Conservation (phyloP, 2,113 vertebrate species). For the Lucifuga dentata region DNA sequence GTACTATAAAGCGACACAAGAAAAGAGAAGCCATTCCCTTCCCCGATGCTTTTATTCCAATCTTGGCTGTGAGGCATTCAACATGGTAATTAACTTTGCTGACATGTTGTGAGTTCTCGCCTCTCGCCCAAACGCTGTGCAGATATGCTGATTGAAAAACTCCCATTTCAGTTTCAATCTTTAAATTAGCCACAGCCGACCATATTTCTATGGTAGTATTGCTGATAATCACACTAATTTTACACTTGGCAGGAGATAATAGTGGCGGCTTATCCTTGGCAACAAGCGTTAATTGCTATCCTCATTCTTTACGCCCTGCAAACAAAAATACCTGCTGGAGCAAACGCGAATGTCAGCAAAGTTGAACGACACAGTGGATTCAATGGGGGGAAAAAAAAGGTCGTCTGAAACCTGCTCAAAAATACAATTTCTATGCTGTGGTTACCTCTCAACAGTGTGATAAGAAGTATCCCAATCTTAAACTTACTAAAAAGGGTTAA, state of each 20-base stretch:
- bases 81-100: slow-evolving; percentile 72
- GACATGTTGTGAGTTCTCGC: slow-evolving; percentile 66
- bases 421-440: too few relatives aligned
- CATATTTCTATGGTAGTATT: slow-evolving; percentile 54
- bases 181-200: slow-evolving; percentile 54
- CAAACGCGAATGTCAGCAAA: slow-evolving; percentile 2
- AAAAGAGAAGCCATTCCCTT: slow-evolving; percentile 46
- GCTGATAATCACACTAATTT: slow-evolving; percentile 72
- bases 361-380: slow-evolving; percentile 26
- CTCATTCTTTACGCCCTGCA: slow-evolving; percentile 43
- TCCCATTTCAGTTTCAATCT: slow-evolving; percentile 64
- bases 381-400: too few relatives aligned
- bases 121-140: slow-evolving; percentile 36
- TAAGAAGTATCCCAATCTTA: too few relatives aligned
- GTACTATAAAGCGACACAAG: slow-evolving; percentile 43
- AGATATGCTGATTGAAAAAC: slow-evolving; percentile 72
- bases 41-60: slow-evolving; percentile 55
- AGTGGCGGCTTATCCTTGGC: slow-evolving; percentile 23
- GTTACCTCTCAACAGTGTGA: too few relatives aligned
- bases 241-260: slow-evolving; percentile 74
- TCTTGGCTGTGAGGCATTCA: slow-evolving; percentile 54
- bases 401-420: background rate
- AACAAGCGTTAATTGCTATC: slow-evolving; percentile 57
- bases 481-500: too few relatives aligned
- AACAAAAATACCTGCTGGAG: slow-evolving; percentile 48